Percentiles rank a stretch among this genome's conserved stretches.
These are phyloP conservation scores for Hyposoter dolosus DNA, from an alignment of 2,888 invertebrate species.

Conservation along the genomic window DNA sequence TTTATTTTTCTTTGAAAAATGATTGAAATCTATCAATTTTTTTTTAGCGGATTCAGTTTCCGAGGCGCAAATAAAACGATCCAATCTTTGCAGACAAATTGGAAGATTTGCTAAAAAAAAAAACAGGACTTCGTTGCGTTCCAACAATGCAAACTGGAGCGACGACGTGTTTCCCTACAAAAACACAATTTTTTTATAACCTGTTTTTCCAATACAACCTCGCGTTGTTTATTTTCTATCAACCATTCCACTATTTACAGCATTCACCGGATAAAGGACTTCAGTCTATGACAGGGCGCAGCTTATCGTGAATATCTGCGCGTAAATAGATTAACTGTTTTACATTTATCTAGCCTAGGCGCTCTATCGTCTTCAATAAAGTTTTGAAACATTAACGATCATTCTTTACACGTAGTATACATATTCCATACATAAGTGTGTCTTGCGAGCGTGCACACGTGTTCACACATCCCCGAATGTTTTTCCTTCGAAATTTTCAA, in stretches of 20 bases:
- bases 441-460: conserved; percentile 44
- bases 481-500: not conserved
- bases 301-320: not conserved
- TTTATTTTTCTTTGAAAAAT: not conserved
- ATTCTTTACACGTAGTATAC: conserved; percentile 73
- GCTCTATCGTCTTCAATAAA: conserved; percentile 76
- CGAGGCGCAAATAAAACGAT: too few species aligned
- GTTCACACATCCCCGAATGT: conserved; percentile 39
- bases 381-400: conserved; percentile 83
- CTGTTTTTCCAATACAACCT: conserved; percentile 30
- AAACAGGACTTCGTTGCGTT: not conserved
- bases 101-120: not conserved
- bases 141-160: not conserved
- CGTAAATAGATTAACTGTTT: conserved; percentile 20
- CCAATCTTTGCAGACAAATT: not conserved
- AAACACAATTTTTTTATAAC: not conserved
- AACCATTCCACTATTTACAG: conserved; percentile 27
- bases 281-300: conserved; percentile 5
- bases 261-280: conserved; percentile 20
- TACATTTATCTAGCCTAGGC: conserved; percentile 27
- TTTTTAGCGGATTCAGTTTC: too few species aligned
- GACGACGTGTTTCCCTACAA: not conserved
- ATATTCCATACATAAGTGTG: conserved; percentile 65
- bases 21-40: too few species aligned
- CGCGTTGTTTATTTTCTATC: not conserved